Evolutionary conservation across 2,888 invertebrate species (phyloP).

Genomic region (Pheosia tremula): DNA sequence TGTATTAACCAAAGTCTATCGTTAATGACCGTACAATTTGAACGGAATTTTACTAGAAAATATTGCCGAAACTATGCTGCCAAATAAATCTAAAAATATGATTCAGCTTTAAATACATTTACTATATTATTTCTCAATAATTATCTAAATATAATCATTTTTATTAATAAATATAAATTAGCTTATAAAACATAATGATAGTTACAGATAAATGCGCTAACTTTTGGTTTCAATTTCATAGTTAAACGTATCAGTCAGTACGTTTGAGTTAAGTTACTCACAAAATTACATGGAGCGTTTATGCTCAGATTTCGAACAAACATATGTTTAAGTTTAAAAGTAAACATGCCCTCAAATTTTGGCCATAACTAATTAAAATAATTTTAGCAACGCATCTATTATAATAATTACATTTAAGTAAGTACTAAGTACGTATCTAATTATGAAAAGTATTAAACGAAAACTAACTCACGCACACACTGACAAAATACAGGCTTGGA

Average conservation of each 20-base stretch:
- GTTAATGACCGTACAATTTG: constrained; percentile 8
- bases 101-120: constrained; percentile 39
- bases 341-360: neutral
- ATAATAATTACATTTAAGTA: constrained; percentile 1
- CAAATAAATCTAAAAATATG: constrained; percentile 28
- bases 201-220: constrained; percentile 60
- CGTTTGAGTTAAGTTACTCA: neutral
- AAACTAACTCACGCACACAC: neutral
- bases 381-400: neutral
- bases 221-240: constrained; percentile 57
- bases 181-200: constrained; percentile 29
- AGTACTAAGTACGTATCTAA: constrained; percentile 17
- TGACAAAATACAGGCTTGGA: neutral
- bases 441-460: constrained; percentile 1
- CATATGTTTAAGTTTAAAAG: neutral
- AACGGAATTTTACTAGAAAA: constrained; percentile 20
- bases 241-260: constrained; percentile 25
- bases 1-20: neutral
- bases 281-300: neutral
- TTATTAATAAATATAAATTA: constrained; percentile 42
- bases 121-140: constrained; percentile 32
- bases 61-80: constrained; percentile 27
- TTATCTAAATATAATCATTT: constrained; percentile 27
- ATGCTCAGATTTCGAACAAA: no score
- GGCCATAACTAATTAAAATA: neutral